A percentile compares a stretch with the other conserved stretches of the same genome.
Evolutionary conservation across 2,797 vertebrate species (phyloP).

Genomic region (Enteromius trimaculatus): DNA sequence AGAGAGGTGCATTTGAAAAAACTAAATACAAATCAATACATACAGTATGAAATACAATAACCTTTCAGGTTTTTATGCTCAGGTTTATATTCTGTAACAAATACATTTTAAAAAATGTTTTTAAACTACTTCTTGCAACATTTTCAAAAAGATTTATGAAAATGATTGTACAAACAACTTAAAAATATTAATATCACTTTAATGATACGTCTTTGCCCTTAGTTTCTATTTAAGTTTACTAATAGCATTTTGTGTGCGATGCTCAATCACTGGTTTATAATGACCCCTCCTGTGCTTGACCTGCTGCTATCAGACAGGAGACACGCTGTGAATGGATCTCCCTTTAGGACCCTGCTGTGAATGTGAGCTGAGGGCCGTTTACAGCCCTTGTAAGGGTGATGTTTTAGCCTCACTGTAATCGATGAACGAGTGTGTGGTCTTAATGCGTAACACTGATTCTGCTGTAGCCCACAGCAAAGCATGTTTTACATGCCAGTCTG

Average conservation of each 20-base stretch:
- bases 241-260: background rate
- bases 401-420: slow-evolving; percentile 66
- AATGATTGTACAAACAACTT: background rate
- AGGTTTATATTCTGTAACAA: background rate
- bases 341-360: slow-evolving; percentile 6
- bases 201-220: background rate
- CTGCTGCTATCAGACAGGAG: background rate
- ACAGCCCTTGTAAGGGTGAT: slow-evolving; percentile 55
- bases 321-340: background rate
- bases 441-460: slow-evolving; percentile 65
- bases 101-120: background rate
- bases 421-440: slow-evolving; percentile 63
- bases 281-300: background rate
- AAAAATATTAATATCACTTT: background rate
- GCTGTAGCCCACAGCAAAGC: slow-evolving; percentile 58
- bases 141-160: background rate
- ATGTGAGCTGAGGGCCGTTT: slow-evolving; percentile 16
- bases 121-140: background rate
- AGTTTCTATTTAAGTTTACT: background rate
- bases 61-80: background rate
- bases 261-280: background rate
- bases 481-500: slow-evolving; percentile 62
- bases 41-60: background rate
- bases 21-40: background rate
- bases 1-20: background rate